phyloP scores from a whole-genome alignment of 2,888 invertebrate species.

The Cacoxenus indagator region DNA sequence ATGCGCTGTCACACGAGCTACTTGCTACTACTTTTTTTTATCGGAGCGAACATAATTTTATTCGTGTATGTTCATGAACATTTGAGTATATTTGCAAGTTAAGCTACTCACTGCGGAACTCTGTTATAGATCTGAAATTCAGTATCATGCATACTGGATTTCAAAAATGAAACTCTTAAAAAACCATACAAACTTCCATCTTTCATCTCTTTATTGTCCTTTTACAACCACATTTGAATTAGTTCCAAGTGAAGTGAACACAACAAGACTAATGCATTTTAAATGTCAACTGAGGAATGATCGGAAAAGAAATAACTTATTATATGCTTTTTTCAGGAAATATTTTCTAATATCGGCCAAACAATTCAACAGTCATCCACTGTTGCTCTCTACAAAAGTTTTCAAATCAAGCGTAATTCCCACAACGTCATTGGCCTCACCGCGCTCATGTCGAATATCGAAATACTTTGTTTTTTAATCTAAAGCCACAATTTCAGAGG shows the following conservation, averaged over 20 bases:
- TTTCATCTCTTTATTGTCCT: no score
- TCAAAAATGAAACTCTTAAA: background rate
- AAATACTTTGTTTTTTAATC: slow-evolving; percentile 55
- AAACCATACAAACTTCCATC: no score
- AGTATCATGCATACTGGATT: no score
- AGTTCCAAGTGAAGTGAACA: slow-evolving; percentile 19
- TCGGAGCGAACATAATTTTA: no score
- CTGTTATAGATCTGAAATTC: no score
- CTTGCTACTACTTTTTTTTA: no score
- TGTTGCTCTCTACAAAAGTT: slow-evolving; percentile 22
- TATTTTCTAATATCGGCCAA: background rate
- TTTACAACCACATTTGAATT: slow-evolving; percentile 12
- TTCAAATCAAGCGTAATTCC: slow-evolving; percentile 37
- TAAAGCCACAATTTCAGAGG: slow-evolving; percentile 50
- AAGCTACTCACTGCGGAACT: no score
- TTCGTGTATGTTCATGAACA: no score
- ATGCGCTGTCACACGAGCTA: no score
- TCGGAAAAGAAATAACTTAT: background rate
- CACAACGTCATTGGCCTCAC: slow-evolving; percentile 7
- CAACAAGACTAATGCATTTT: slow-evolving; percentile 16
- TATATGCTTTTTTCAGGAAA: background rate
- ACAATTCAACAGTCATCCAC: no score
- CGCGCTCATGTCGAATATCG: background rate
- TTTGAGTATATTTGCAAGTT: no score
- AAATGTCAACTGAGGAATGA: background rate